Conservation (phyloP, 23 tunicate genomes). For the Aplidium turbinatum region DNA sequence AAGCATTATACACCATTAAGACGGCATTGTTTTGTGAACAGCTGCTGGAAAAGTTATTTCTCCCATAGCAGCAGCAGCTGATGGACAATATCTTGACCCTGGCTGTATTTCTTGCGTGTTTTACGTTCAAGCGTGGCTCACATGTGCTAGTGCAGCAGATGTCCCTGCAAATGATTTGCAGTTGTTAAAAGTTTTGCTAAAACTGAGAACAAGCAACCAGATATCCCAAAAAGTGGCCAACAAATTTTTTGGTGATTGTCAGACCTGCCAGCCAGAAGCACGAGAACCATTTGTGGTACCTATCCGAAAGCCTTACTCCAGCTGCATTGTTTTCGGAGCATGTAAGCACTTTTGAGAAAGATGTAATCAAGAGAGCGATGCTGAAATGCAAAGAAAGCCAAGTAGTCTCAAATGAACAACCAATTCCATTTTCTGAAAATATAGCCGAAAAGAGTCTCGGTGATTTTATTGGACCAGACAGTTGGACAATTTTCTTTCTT, state of each 20-base stretch:
- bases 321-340: slow-evolving; percentile 18
- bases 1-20: no score
- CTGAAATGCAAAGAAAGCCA: slow-evolving; percentile 7
- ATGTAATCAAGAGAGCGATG: slow-evolving; percentile 3
- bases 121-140: no score
- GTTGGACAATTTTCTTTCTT: slow-evolving; percentile 17
- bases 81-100: no score
- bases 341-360: slow-evolving; percentile 3
- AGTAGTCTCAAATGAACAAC: neutral
- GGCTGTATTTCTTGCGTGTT: no score
- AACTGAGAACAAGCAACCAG: neutral
- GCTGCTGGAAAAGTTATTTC: no score
- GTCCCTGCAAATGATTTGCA: slow-evolving; percentile 11
- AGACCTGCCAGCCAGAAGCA: slow-evolving; percentile 1
- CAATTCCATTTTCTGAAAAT: slow-evolving; percentile 1
- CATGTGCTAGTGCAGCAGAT: slow-evolving; percentile 21
- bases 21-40: no score
- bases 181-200: slow-evolving; percentile 5
- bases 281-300: slow-evolving; percentile 4
- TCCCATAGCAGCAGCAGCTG: no score
- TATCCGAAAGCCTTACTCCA: slow-evolving; percentile 7
- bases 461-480: slow-evolving; percentile 13
- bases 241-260: neutral
- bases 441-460: slow-evolving; percentile 2
- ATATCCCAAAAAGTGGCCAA: slow-evolving; percentile 18